Base-by-base conservation (phyloP, 2,888 invertebrate species). In the Lepidocyrtinus sp. region DNA sequence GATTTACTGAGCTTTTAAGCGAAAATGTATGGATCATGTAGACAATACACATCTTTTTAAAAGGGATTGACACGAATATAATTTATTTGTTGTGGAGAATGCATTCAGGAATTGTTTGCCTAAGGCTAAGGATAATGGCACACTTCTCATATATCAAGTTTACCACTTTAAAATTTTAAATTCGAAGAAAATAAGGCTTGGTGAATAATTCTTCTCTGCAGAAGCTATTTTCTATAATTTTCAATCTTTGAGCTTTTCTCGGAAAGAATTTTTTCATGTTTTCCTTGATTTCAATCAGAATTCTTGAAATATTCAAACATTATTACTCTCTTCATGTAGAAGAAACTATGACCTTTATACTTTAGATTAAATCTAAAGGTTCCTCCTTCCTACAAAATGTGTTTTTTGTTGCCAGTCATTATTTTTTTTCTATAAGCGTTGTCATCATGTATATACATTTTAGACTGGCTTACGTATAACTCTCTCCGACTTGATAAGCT, bases 41-140 rank as follows among this genome's bases (percentile, higher is more conserved):
- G 25, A 63, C 50, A 63, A 45, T 70, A 46, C 36, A 36, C 12
- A 36, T 36, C 36, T 36, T 36, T 36, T 36, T 36, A 36, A 62
- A 68, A 64, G 22, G 71, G 69, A 77, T 77, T 77, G 76, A 77
- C 76, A 65, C 76, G 76, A 77, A 71, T 64, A 71, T 65, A 77
- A 77, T 77, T 76, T 76, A 76, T 75, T 75, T 75, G 75, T 69
- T 69, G 67, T 74, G 59, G 67, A 12, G 63, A 22, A 5, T 22
- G 45, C 75, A 77, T 77, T 77, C 76, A 77, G 65, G 69, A 77
- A 76, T 65, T 77, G 12, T 36, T 36, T 59, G 76, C 71, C 76
- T 19, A n/a, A 59, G 76, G 76, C 76, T 59, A 77, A 59, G 71
- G 71, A 77, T 77, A 77, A 77, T 77, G 76, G 76, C 76, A 77